Evolutionary conservation across 2,888 invertebrate species (phyloP), one percentile per base, ranked within the genome.

Genomic region (Erebia epiphron): DNA sequence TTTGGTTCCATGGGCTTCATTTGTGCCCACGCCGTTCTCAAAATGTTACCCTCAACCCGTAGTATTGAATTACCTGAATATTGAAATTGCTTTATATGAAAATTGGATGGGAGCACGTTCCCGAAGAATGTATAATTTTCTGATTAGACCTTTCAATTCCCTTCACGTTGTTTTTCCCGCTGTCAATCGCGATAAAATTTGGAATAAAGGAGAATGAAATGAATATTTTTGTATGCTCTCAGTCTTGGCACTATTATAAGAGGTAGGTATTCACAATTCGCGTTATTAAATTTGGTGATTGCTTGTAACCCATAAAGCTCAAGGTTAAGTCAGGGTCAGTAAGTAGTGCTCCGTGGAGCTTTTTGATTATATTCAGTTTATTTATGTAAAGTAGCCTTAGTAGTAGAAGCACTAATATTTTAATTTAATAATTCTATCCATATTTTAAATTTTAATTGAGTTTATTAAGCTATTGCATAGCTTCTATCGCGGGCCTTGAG

Each of bases 1-100:
- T 91, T 91, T 85, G 70, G 77, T 79, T 79, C 83, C 83, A 85
- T 86, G 85, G 83, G 83, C 87, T 85, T 85, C 87, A 86, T 88
- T 90, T 87, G 84, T 80, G 81, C 79, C 86, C 82, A 82, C 83
- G 84, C 83, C 83, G 82, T 85, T 85, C 83, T 78, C 75, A 73
- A 79, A 73, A 74, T 73, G 67, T 65, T 70, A 54, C 69, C 69
- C 69, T 69, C 70, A 68, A 26, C 52, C 66, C 67, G 57, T 26
- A 61, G 62, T 69, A 73, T 73, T 73, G 65, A 73, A 71, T 73
- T 71, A 75, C 73, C 71, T 69, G 69, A 67, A 62, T 69, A 75
- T 71, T 71, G 71, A 71, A 75, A 73, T 72, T 68, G 73, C 61
- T 71, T 72, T 67, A 73, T 73, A 69, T 71, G 65, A 71, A 73